These are phyloP conservation scores for Caenorhabditis panamensis DNA, from an alignment of 2,888 invertebrate species.

Conservation along the genomic window DNA sequence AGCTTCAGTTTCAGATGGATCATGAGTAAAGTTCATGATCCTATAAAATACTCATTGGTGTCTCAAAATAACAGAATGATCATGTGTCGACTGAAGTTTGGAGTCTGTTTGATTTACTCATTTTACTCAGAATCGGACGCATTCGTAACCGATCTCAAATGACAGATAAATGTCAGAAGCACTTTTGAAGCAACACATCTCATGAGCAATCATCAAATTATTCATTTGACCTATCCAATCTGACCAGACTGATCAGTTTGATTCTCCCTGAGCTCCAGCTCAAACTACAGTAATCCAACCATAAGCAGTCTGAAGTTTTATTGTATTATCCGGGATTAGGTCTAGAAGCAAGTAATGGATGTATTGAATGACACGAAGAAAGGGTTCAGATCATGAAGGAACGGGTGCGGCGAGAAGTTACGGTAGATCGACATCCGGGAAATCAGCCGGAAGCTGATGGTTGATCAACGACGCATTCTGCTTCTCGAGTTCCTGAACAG, in stretches of 20 bases:
- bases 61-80: neutral
- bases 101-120: too few relatives aligned
- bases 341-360: too few relatives aligned
- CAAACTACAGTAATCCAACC: too few relatives aligned
- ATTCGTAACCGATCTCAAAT: too few relatives aligned
- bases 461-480: neutral
- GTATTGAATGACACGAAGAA: too few relatives aligned
- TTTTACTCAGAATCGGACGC: too few relatives aligned
- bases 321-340: neutral
- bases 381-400: too few relatives aligned
- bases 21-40: too few relatives aligned
- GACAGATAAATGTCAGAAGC: constrained; percentile 19
- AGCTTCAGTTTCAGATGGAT: too few relatives aligned
- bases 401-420: constrained; percentile 1
- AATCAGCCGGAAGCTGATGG: constrained; percentile 9
- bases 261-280: too few relatives aligned
- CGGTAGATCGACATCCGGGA: constrained; percentile 1
- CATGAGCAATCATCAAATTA: neutral
- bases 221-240: neutral
- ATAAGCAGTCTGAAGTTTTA: neutral
- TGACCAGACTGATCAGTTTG: neutral
- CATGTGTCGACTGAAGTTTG: neutral
- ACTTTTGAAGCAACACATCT: neutral
- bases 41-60: too few relatives aligned
- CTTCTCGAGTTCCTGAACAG: constrained; percentile 12